These are phyloP conservation scores for Gorsachius goisagi DNA, from an alignment of 2,113 vertebrate genomes.

Conservation along the genomic window DNA sequence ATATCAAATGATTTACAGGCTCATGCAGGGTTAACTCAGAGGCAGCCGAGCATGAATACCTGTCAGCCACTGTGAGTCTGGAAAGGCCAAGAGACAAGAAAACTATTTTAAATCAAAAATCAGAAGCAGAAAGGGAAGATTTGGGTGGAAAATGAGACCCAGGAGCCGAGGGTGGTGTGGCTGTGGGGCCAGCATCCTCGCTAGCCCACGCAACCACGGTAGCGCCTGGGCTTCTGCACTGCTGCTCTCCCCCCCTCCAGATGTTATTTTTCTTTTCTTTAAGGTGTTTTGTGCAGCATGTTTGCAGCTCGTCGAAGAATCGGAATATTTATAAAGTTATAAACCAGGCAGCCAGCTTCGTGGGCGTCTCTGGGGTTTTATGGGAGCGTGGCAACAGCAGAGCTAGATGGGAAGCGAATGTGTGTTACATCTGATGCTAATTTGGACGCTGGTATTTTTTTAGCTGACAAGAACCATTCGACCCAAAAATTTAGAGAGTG, in stretches of 20 bases:
- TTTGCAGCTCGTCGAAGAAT: background rate
- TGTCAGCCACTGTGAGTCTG: background rate
- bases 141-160: background rate
- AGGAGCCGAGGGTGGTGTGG: background rate
- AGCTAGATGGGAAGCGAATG: background rate
- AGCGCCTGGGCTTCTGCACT: background rate
- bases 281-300: background rate
- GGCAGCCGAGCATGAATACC: conserved; percentile 50
- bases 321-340: background rate
- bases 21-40: conserved; percentile 45
- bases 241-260: background rate
- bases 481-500: background rate
- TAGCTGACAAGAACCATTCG: conserved; percentile 28
- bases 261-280: background rate
- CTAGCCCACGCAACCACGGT: background rate
- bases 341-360: background rate
- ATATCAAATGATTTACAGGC: conserved; percentile 36
- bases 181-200: rapidly evolving
- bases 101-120: conserved; percentile 29
- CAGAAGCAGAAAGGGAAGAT: background rate
- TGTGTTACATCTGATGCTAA: background rate
- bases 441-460: background rate
- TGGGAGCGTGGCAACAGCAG: background rate
- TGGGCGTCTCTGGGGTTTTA: background rate
- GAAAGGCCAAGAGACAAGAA: background rate